A percentile compares a stretch with the other conserved stretches of the same genome.
phyloP scores from a whole-genome alignment of 2,888 invertebrate species.

The Platynereis dumerilii region DNA sequence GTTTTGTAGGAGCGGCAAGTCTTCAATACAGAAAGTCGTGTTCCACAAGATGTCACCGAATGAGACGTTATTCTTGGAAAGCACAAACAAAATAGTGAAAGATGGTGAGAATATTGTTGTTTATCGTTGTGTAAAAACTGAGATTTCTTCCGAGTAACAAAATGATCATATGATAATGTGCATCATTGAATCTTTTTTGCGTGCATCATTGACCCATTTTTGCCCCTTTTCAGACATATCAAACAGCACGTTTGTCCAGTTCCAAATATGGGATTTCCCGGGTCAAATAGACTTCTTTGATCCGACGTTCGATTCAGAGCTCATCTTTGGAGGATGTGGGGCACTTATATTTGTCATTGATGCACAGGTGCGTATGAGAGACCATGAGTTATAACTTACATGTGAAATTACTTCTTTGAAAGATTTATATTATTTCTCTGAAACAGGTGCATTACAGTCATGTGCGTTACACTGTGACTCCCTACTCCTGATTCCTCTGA shows the following conservation, averaged over 20 bases:
- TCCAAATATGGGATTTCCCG: slow-evolving; percentile 99
- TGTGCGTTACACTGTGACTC: too few species aligned
- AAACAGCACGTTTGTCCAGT: slow-evolving; percentile 97
- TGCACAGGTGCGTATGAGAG: slow-evolving; percentile 73
- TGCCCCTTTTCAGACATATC: slow-evolving; percentile 76
- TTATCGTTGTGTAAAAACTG: too few species aligned
- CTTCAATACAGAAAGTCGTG: slow-evolving; percentile 99
- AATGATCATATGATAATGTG: neutral
- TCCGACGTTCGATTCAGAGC: slow-evolving; percentile 92
- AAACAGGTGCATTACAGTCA: too few species aligned
- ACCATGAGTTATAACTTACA: too few species aligned
- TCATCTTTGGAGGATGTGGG: slow-evolving; percentile 96
- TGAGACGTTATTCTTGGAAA: slow-evolving; percentile 97
- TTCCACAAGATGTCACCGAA: slow-evolving; percentile 99
- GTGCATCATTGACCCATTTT: neutral
- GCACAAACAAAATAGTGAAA: slow-evolving; percentile 97
- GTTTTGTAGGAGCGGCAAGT: slow-evolving; percentile 87
- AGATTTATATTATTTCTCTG: too few species aligned
- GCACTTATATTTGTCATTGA: slow-evolving; percentile 99
- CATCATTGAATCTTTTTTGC: slow-evolving; percentile 9
- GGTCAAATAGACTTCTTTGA: slow-evolving; percentile 99
- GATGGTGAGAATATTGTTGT: slow-evolving; percentile 68
- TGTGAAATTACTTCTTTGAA: too few species aligned
- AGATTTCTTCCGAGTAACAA: neutral
- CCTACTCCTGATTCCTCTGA: too few species aligned